phyloP scores from a whole-genome alignment of 2,113 vertebrate species.

The Mohoua ochrocephala region DNA sequence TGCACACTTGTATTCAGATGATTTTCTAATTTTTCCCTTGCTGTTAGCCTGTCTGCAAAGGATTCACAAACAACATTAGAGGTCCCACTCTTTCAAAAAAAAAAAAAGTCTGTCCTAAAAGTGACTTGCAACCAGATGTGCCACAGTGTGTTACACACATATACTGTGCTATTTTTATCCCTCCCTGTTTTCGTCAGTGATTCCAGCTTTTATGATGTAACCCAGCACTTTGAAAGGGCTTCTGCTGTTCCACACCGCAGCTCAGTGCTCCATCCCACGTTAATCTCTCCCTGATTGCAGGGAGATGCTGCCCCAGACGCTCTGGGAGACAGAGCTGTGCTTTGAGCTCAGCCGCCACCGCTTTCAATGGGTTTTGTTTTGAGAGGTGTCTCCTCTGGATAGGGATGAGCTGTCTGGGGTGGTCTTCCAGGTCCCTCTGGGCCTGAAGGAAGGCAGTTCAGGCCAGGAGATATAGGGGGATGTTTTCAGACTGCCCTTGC shows the following conservation, averaged over 20 bases:
- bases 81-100: not conserved
- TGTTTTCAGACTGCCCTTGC: not conserved
- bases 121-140: not conserved
- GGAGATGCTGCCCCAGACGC: not conserved
- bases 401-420: not conserved
- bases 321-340: not conserved
- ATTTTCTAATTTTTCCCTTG: not conserved
- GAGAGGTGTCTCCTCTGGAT: not conserved
- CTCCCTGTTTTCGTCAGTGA: not conserved
- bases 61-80: not conserved
- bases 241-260: not conserved
- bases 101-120: not conserved
- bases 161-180: not conserved
- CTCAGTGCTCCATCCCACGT: not conserved
- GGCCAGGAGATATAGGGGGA: not conserved
- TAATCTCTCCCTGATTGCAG: not conserved
- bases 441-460: not conserved
- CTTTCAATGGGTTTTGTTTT: not conserved
- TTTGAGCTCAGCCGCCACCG: fast-evolving
- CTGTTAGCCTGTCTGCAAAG: not conserved
- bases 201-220: not conserved
- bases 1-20: not conserved
- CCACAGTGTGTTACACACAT: not conserved
- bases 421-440: not conserved
- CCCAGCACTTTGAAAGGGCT: not conserved